phyloP scores from a whole-genome alignment of 2,797 vertebrate species.

The Alectoris magna region DNA sequence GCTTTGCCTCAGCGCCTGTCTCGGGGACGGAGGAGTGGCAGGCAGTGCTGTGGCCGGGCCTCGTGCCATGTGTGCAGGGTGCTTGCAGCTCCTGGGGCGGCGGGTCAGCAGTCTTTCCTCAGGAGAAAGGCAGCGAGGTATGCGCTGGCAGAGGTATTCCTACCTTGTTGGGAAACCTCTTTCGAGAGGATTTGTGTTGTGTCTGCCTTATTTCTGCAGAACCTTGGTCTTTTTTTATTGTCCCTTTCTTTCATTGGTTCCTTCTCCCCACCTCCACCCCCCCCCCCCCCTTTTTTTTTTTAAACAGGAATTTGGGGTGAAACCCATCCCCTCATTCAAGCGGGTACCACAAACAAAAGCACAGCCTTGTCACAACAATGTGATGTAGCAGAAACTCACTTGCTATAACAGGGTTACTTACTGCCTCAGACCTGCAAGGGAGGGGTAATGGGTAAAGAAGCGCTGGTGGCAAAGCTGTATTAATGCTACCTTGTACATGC shows the following conservation, averaged over 20 bases:
- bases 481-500: not conserved
- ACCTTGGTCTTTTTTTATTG: not conserved
- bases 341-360: not conserved
- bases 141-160: not conserved
- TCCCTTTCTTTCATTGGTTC: not conserved
- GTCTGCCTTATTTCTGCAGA: not conserved
- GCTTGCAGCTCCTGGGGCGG: not conserved
- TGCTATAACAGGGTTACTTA: rapidly evolving
- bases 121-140: not conserved
- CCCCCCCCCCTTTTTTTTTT: rapidly evolving
- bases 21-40: rapidly evolving
- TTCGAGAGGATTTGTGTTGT: not conserved
- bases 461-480: not conserved
- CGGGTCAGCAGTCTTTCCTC: not conserved
- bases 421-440: not conserved
- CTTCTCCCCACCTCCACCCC: too few species aligned
- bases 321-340: not conserved
- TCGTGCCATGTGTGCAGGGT: rapidly evolving
- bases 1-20: not conserved
- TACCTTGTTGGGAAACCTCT: not conserved
- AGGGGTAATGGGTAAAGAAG: not conserved
- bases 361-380: not conserved
- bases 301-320: not conserved
- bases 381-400: not conserved
- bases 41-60: not conserved